Conservation (phyloP, 2,797 vertebrate genomes). For the Coendou prehensilis region DNA sequence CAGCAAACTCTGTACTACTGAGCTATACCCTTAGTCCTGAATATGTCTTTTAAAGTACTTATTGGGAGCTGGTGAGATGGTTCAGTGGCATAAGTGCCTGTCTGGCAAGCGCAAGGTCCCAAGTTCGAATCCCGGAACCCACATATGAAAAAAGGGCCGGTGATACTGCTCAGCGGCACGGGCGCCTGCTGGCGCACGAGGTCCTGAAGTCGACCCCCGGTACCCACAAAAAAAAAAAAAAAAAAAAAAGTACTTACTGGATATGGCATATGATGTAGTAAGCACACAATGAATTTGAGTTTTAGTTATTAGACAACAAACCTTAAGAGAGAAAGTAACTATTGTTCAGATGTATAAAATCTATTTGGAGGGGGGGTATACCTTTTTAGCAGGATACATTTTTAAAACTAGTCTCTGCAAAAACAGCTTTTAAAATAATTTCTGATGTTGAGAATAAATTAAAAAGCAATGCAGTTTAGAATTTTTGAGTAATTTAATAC, state of each 20-base stretch:
- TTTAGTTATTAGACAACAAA: slow-evolving; percentile 6
- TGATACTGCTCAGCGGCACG: no score
- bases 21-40: neutral
- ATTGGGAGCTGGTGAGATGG: neutral
- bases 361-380: neutral
- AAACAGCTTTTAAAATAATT: slow-evolving; percentile 42
- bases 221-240: no score
- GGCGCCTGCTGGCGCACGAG: no score
- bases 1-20: neutral
- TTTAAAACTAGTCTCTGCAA: neutral
- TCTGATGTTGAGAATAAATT: slow-evolving; percentile 15
- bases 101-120: no score
- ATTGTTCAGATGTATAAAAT: neutral
- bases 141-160: no score
- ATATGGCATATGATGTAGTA: neutral
- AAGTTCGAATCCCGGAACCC: no score
- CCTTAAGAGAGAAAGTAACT: slow-evolving; percentile 27
- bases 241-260: no score
- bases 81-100: no score
- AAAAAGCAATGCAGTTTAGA: neutral
- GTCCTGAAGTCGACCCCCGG: no score
- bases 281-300: neutral
- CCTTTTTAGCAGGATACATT: neutral
- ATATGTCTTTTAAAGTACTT: neutral
- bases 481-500: neutral